Base-by-base conservation (phyloP, 35 echinoderm and acorn worm species). In the Heliocidaris tuberculata region DNA sequence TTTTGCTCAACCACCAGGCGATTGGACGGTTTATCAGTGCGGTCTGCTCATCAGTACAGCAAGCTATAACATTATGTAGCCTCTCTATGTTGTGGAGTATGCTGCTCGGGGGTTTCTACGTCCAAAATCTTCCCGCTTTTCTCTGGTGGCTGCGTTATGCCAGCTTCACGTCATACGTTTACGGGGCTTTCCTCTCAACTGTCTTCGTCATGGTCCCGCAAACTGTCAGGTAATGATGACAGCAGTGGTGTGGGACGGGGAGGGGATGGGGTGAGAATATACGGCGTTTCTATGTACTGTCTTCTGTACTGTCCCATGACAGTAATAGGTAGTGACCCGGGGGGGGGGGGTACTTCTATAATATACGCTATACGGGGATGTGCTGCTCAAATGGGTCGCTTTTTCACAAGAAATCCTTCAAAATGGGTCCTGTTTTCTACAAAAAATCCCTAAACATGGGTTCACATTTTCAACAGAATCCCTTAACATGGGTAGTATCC, bases 51-150 rank as follows among this genome's bases (percentile, higher is more conserved):
- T 60, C 85, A 78, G 89, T 95, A 19, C 90, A 95, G 12, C 86
- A 97, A 78, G 96, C 96, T 15, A 70, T 98, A 11, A 91, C 94
- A 27, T 85, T 93, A 5, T 50, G 90, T 29, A 86, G 86, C 13
- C 50, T 98, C 48, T 90, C 92, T 48, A 98, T 97, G 95, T 85
- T 98, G 29, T 93, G 92, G 9, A 90, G 92, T 61, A 89, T 98
- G 93, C 88, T 98, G 13, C 92, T 98, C 11, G 95, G 94, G 13
- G 97, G 97, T 21, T 98, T 97, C 90, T 98, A 97, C 93, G 85
- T 98, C 17, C 59, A 97, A 31, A 93, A 54, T n/a, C 49, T 96
- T 31, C 97, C 97, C 13, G 24, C 13, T 4, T 95, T 95, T 93
- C 60, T 98, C 52, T 86, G 88, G 19, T 98, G 97, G 97, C 48